These are phyloP conservation scores for Dynastes tityus DNA, from an alignment of 2,888 invertebrate species.

Conservation along the genomic window DNA sequence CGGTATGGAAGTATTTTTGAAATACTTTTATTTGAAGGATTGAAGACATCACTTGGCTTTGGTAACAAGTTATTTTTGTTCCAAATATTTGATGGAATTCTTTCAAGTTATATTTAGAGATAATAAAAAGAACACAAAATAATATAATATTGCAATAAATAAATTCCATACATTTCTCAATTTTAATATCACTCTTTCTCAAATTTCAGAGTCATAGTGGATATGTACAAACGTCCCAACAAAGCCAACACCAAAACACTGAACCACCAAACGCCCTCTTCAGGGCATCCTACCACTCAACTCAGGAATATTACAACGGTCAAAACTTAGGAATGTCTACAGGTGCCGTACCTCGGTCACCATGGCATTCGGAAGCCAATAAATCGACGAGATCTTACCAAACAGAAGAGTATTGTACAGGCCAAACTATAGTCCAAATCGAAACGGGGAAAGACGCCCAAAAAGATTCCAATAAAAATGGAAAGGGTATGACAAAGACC, in stretches of 20 bases:
- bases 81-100: too few species aligned
- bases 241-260: conserved; percentile 68
- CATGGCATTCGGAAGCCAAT: conserved; percentile 65
- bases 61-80: too few species aligned
- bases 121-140: too few species aligned
- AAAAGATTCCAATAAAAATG: conserved; percentile 73
- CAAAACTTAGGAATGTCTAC: conserved; percentile 63
- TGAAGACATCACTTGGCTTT: too few species aligned
- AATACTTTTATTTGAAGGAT: too few species aligned
- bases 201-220: conserved; percentile 65
- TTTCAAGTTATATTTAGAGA: too few species aligned
- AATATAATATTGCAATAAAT: too few species aligned
- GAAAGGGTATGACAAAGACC: conserved; percentile 83
- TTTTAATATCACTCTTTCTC: too few species aligned
- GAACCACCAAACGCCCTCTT: conserved; percentile 71
- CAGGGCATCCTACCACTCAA: conserved; percentile 73
- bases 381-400: conserved; percentile 63
- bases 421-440: conserved; percentile 74
- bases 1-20: too few species aligned
- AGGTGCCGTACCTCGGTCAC: conserved; percentile 67
- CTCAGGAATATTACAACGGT: conserved; percentile 70
- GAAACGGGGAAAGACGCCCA: conserved; percentile 76
- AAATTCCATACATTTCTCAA: too few species aligned
- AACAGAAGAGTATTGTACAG: conserved; percentile 64
- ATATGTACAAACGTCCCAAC: conserved; percentile 72